These are phyloP conservation scores for Gobio gobio DNA, from an alignment of 2,113 vertebrate species.

Conservation along the genomic window DNA sequence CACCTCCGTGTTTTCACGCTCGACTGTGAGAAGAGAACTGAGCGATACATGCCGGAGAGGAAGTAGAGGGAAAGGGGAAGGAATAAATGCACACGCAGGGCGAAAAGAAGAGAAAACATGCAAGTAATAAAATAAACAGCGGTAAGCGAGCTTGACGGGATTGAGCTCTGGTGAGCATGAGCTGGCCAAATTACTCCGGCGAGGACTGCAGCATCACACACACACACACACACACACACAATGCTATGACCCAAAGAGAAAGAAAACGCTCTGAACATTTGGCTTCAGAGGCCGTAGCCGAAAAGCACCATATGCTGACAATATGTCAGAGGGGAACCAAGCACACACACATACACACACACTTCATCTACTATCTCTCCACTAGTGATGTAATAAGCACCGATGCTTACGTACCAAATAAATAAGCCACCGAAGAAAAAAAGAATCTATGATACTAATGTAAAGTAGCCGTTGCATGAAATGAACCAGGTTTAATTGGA, in stretches of 20 bases:
- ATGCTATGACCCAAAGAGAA: conserved; percentile 22
- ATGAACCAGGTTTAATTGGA: no score
- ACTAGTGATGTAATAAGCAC: background rate
- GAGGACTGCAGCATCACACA: conserved; percentile 18
- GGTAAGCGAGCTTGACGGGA: conserved; percentile 17
- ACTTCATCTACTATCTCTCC: background rate
- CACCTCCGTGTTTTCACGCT: conserved; percentile 34
- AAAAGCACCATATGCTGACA: conserved; percentile 53
- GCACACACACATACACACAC: conserved; percentile 17
- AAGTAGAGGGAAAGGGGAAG: background rate
- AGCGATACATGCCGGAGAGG: conserved; percentile 7
- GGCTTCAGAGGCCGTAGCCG: conserved; percentile 28
- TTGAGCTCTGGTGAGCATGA: conserved; percentile 21
- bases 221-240: conserved; percentile 33
- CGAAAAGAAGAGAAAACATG: background rate
- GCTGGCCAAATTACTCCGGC: conserved; percentile 12
- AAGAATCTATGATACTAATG: no score
- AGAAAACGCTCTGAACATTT: conserved; percentile 17
- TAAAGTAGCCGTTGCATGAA: no score
- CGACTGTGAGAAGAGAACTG: conserved; percentile 25
- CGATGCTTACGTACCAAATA: background rate
- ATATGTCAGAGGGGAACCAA: conserved; percentile 39
- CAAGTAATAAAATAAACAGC: conserved; percentile 42
- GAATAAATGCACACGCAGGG: background rate
- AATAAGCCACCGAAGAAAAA: background rate